Conservation (phyloP, 53 echinoderm and acorn worm genomes). For the Temnopleurus reevesii region DNA sequence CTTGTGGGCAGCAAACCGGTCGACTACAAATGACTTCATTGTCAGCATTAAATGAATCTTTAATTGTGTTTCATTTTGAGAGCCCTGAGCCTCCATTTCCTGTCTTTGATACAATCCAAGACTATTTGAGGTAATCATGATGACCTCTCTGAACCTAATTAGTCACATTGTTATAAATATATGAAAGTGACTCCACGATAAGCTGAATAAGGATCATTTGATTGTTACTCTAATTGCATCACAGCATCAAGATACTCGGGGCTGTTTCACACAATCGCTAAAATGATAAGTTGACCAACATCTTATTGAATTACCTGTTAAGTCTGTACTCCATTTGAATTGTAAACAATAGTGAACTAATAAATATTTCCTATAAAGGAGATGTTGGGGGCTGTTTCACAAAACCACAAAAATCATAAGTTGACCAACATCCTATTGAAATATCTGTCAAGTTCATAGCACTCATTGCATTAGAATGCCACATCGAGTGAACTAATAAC, state of each 20-base stretch:
- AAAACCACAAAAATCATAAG: no score
- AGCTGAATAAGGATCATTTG: constrained; percentile 13
- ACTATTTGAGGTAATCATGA: neutral
- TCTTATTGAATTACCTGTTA: no score
- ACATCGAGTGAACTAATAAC: no score
- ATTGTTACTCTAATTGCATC: constrained; percentile 7
- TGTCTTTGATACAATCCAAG: neutral
- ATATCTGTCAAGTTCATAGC: no score
- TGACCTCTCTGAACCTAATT: neutral
- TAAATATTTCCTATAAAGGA: no score
- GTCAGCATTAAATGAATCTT: neutral
- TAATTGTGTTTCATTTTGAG: neutral
- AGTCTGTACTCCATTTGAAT: no score
- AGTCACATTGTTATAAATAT: constrained; percentile 4
- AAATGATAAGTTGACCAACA: no score
- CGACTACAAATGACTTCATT: no score
- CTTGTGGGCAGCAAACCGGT: neutral
- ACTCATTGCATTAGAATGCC: no score
- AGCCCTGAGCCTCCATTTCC: neutral
- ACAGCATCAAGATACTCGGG: neutral
- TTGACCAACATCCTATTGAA: no score
- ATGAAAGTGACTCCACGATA: neutral
- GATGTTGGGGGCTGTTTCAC: neutral
- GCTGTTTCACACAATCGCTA: no score
- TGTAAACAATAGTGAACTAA: no score